Conservation (phyloP, 2,888 invertebrate species). For the Ochlodes sylvanus region DNA sequence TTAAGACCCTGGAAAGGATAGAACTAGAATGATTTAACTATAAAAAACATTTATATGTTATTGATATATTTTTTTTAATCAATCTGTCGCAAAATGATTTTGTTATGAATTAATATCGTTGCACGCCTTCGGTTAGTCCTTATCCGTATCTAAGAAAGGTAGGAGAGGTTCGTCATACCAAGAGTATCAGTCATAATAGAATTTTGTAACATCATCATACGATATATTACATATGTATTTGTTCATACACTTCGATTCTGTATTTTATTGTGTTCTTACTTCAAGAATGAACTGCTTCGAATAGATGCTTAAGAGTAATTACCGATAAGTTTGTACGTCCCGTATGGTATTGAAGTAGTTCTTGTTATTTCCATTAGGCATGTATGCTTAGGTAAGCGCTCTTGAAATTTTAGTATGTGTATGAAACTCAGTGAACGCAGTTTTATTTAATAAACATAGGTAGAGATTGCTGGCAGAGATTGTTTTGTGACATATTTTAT, state of each 20-base stretch:
- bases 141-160: constrained; percentile 39
- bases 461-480: no score
- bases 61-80: no score
- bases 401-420: constrained; percentile 19
- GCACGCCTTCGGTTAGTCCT: constrained; percentile 4
- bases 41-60: no score
- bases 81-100: no score
- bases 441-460: no score
- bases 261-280: constrained; percentile 34
- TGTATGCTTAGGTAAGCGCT: constrained; percentile 25
- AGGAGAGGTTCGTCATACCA: constrained; percentile 41
- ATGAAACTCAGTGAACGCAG: constrained; percentile 18
- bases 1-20: no score
- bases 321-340: constrained; percentile 7
- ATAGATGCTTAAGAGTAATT: constrained; percentile 27
- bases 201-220: constrained; percentile 46
- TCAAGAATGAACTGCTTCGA: constrained; percentile 9
- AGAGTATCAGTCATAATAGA: constrained; percentile 46
- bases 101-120: constrained; percentile 1
- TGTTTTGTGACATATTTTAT: no score
- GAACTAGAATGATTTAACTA: no score
- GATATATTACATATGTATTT: constrained; percentile 49
- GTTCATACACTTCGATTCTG: constrained; percentile 42
- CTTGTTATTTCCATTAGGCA: constrained; percentile 17
- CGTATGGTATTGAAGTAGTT: background rate